Evolutionary conservation across 37 sponge, comb jelly and placozoan genomes (phyloP).

Genomic region (Mnemiopsis leidyi): DNA sequence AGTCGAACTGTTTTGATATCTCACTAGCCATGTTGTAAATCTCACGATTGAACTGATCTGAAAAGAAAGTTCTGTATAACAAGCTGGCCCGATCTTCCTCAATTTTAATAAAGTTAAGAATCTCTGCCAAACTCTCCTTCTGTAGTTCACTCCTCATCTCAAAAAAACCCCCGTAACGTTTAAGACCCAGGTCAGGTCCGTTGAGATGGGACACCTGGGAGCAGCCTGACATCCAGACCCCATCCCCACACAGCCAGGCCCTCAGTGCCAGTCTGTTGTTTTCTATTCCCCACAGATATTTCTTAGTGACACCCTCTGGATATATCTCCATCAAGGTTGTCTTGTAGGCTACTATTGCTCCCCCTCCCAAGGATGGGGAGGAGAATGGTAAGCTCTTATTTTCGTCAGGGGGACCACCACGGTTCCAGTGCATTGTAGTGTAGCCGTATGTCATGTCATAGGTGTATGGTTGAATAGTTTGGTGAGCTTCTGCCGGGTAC

Average conservation of each 20-base stretch:
- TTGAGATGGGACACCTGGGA: background rate
- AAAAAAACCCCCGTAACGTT: background rate
- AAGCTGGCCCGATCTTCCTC: background rate
- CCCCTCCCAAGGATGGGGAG: background rate
- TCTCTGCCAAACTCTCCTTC: background rate
- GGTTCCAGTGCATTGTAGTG: background rate
- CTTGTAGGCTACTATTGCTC: background rate
- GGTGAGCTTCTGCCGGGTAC: background rate
- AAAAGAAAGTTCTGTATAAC: background rate
- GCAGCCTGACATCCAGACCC: background rate
- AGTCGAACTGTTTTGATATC: background rate
- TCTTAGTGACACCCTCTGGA: background rate
- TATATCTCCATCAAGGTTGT: background rate
- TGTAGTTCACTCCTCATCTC: background rate
- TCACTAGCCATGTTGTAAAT: background rate
- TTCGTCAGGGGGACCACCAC: background rate
- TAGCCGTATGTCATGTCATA: background rate
- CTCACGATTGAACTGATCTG: background rate
- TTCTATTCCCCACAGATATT: background rate
- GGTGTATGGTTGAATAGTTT: background rate
- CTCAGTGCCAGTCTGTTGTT: slow-evolving; percentile 23
- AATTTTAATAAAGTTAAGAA: background rate
- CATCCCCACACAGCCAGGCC: background rate
- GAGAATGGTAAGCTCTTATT: background rate
- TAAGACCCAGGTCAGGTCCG: background rate